Percentiles rank a stretch among this genome's conserved stretches.
Evolutionary conservation across 2,888 invertebrate genomes (phyloP).

Genomic region (Euplexia lucipara): DNA sequence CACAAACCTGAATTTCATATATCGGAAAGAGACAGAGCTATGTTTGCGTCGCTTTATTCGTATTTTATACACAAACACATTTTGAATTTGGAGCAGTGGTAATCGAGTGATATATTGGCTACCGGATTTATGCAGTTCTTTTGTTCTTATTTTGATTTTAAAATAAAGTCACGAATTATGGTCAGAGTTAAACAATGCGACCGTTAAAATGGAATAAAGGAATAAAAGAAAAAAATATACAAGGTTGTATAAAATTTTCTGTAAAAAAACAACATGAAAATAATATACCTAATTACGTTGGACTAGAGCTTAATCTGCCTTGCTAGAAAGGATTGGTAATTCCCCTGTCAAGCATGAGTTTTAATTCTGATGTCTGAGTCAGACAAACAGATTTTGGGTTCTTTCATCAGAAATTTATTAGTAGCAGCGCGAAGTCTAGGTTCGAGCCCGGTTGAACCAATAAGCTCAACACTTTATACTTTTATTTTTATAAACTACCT

Average conservation of each 20-base stretch:
- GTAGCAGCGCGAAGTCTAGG: too few species aligned
- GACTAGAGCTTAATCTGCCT: too few species aligned
- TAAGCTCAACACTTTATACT: too few species aligned
- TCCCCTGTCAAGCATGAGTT: too few species aligned
- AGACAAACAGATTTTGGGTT: too few species aligned
- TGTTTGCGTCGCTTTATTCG: constrained; percentile 31
- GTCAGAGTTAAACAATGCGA: neutral
- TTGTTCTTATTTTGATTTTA: constrained; percentile 53
- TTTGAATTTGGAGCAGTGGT: constrained; percentile 61
- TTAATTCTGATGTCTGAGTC: too few species aligned
- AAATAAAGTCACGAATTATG: constrained; percentile 11
- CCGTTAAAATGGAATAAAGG: neutral
- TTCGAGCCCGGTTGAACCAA: too few species aligned
- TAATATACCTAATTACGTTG: neutral
- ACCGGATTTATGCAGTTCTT: constrained; percentile 51
- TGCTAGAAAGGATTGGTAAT: too few species aligned
- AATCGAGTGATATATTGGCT: constrained; percentile 64
- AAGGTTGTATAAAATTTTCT: too few species aligned
- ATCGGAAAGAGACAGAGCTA: constrained; percentile 18
- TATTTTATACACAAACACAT: constrained; percentile 52
- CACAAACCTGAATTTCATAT: constrained; percentile 3
- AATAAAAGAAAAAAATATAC: neutral
- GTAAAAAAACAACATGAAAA: too few species aligned
- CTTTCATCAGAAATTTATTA: too few species aligned
- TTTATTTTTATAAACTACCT: too few species aligned